Evolutionary conservation across 2,797 vertebrate species (phyloP).

Genomic region (Pangasius sanitwongsei): DNA sequence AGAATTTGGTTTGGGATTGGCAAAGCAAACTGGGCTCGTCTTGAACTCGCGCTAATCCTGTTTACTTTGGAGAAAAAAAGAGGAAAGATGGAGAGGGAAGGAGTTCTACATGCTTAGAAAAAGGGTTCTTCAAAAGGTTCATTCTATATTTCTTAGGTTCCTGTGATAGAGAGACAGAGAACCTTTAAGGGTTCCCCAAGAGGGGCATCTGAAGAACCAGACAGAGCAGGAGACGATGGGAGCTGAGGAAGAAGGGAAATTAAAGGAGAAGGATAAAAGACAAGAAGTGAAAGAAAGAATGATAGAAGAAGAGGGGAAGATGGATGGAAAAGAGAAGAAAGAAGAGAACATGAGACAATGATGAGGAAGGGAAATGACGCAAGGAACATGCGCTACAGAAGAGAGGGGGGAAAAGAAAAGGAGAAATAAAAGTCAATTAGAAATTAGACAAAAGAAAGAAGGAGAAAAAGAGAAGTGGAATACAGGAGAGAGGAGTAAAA

Average conservation of each 20-base stretch:
- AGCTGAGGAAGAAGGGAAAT: neutral
- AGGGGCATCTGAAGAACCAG: neutral
- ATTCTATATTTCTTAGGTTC: neutral
- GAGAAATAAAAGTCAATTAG: neutral
- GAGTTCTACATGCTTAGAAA: neutral
- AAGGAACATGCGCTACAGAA: neutral
- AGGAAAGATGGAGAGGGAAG: neutral
- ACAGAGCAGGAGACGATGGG: neutral
- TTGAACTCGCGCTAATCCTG: neutral
- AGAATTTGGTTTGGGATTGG: neutral
- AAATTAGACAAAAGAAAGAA: too few species aligned
- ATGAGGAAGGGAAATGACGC: neutral
- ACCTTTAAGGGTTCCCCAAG: neutral
- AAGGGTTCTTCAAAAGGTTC: neutral
- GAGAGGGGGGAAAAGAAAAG: neutral
- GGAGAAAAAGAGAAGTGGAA: neutral
- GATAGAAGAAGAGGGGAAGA: neutral
- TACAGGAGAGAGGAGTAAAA: neutral
- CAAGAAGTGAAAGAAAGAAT: neutral
- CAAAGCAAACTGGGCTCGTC: neutral
- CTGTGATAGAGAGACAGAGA: neutral
- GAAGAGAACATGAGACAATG: neutral
- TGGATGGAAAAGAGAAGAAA: neutral
- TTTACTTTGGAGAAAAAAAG: conserved; percentile 16
- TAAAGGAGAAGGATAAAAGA: neutral